Evolutionary conservation across 2,113 vertebrate species (phyloP), one percentile per base, ranked within the genome.

Genomic region (Scolopax mira): DNA sequence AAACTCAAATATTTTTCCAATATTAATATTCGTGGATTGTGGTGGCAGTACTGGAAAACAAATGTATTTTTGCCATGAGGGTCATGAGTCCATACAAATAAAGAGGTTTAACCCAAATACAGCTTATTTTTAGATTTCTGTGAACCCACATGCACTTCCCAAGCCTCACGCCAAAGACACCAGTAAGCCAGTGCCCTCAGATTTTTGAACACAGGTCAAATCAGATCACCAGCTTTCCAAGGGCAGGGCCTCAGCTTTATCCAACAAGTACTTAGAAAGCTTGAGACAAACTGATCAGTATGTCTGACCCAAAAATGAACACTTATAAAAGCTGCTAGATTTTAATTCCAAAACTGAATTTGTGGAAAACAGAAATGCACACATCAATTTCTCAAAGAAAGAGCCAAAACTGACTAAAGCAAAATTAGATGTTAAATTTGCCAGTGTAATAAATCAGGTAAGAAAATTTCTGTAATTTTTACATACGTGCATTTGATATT

Each of bases 121-220:
- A 69, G 65, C 70, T 93, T 95, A 95, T 96, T 95, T 96, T 96
- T 95, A 96, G 92, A 52, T 81, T 93, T 94, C 90, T 81, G 61
- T 95, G 88, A 96, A 96, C 93, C 41, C 77, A 58, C 12, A 46
- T 90, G 88, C 88, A 90, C 92, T 93, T 72, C n/a, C 52, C 90
- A 78, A 84, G 85, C 79, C 77, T 84, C 28, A 55, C 1, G 6
- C 2, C 79, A 81, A 88, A 84, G 48, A 85, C 1, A 1, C 10
- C 64, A 73, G 41, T 87, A 93, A 94, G 92, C 61, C 92, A 72
- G 28, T 10, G 31, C 52, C 79, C 72, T 79, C 75, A 72, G 88
- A 81, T 37, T 92, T 94, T 55, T 90, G 48, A 96, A 16, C 44
- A 67, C 52, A 46, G 90, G 79, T 93, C 94, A 96, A 80, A 87